Base-by-base conservation (phyloP, 2,888 invertebrate genomes). In the Oegoconia quadripuncta region DNA sequence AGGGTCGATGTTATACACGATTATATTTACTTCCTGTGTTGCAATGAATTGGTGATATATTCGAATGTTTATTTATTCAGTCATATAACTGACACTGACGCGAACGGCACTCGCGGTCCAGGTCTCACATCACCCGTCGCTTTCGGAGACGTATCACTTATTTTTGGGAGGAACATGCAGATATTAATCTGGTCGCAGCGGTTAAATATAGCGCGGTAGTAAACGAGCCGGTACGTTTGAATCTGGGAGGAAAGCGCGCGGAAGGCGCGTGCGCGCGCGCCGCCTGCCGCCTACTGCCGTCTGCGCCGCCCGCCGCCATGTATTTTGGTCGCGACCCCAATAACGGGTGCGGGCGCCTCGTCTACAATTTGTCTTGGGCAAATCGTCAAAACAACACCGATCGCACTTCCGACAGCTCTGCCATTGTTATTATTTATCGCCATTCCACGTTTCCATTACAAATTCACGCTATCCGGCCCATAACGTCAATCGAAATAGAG, bases 281-380 rank as follows among this genome's bases (percentile, higher is more conserved):
- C 83, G 82, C 75, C 75, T 69, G 71, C 71, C 81, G 76, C 79
- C 78, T 82, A 83, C 86, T 84, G 83, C 71, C 78, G 79, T 65
- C 74, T 69, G 74, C 63, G 65, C 64, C 55, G 65, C 60, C 60
- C 64, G 69, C 73, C 76, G 72, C 67, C 74, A 76, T 79, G 80
- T 86, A 86, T 87, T 87, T 87, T 76, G 64, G 87, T 82, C 78
- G 71, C 84, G 87, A 82, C 87, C 87, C 79, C 86, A 82, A 83
- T 86, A 77, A 55, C 75, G 27, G 64, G 61, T 80, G 82, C n/a
- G 72, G 64, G 61, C 80, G 82, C 73, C 74, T 77, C 70, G 81
- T 83, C 77, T 74, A 80, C 83, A 68, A 84, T 86, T 77, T 82
- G 78, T 86, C 80, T 86, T 78, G 52, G 61, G 70, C 72, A 67